Conservation (phyloP, 2,797 vertebrate species). For the Toxotes lorentzi region DNA sequence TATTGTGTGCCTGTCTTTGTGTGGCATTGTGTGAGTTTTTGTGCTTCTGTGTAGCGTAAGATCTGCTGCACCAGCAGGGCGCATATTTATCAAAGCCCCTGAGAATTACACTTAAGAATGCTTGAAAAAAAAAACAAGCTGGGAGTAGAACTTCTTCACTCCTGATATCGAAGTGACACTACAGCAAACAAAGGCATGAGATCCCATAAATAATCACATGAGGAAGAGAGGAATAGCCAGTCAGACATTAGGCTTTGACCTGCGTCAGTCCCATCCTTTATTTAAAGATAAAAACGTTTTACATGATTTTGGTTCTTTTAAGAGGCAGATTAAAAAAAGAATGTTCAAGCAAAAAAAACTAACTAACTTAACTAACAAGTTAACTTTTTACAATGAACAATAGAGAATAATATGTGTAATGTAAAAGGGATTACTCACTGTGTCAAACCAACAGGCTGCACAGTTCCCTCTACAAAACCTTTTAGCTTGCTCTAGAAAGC, state of each 20-base stretch:
- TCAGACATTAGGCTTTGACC: neutral
- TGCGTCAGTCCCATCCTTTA: fast-evolving
- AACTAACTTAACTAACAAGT: too few relatives aligned
- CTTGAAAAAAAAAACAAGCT: neutral
- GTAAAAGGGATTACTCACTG: too few relatives aligned
- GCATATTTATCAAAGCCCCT: constrained; percentile 8
- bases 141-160: neutral
- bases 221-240: neutral
- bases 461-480: neutral
- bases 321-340: neutral
- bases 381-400: neutral
- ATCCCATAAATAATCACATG: neutral
- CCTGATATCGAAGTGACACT: constrained; percentile 8
- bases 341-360: neutral
- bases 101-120: constrained; percentile 4
- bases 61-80: constrained; percentile 10
- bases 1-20: constrained; percentile 35
- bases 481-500: neutral
- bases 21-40: constrained; percentile 21
- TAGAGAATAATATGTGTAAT: neutral
- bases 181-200: neutral
- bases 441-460: neutral
- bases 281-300: neutral
- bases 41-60: neutral
- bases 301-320: neutral